phyloP scores from a whole-genome alignment of 2,797 vertebrate genomes.

The Anomalospiza imberbis region DNA sequence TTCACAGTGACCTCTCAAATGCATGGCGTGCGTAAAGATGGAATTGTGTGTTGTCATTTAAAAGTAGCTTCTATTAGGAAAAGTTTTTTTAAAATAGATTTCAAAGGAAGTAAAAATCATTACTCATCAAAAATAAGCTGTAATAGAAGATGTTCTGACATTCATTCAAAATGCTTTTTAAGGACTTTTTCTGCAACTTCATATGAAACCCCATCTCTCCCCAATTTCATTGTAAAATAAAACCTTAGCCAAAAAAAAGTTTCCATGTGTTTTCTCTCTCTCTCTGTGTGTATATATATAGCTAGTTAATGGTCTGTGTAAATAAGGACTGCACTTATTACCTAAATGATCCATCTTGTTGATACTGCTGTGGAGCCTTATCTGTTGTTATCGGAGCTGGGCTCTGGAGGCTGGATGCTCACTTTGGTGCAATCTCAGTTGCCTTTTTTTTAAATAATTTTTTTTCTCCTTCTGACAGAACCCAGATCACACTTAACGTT shows the following conservation, averaged over 20 bases:
- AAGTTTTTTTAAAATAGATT: not conserved
- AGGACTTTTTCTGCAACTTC: not conserved
- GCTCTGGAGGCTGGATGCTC: not conserved
- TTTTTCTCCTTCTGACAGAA: not conserved
- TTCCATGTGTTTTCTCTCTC: not conserved
- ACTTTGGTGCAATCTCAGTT: not conserved
- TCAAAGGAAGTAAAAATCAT: conserved; percentile 11
- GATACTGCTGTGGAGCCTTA: not conserved
- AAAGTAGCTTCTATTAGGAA: not conserved
- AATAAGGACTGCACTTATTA: not conserved
- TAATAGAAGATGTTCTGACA: not conserved
- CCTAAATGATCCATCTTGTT: not conserved
- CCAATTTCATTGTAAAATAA: not conserved
- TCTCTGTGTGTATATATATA: not conserved
- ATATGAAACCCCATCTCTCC: not conserved
- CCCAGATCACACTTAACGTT: not conserved
- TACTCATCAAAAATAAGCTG: not conserved
- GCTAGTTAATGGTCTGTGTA: conserved; percentile 15
- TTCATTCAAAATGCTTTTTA: not conserved
- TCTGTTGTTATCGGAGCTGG: not conserved
- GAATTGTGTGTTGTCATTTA: not conserved
- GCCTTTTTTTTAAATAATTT: not conserved
- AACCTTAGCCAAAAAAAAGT: not conserved
- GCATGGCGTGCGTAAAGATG: not conserved
- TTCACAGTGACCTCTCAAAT: not conserved